Evolutionary conservation across 2,888 invertebrate species (phyloP).

Genomic region (Patella pellucida): DNA sequence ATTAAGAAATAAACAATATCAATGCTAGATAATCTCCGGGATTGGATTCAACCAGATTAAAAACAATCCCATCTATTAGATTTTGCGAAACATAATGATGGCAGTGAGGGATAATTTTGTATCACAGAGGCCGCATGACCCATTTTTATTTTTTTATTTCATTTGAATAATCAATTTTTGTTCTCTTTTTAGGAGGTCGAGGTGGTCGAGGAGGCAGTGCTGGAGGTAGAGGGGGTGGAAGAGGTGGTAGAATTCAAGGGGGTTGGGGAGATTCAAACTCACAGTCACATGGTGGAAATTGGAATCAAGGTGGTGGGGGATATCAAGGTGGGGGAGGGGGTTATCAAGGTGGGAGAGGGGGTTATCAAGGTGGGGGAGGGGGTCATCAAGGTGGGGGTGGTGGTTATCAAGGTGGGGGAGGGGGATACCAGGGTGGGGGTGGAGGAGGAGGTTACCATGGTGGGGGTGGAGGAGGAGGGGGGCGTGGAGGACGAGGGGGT

Average conservation of each 20-base stretch:
- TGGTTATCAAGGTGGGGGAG: constrained; percentile 33
- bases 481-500: constrained; percentile 37
- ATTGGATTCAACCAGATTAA: too few species aligned
- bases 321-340: constrained; percentile 50
- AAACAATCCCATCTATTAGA: too few species aligned
- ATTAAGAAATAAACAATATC: too few species aligned
- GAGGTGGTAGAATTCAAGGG: constrained; percentile 58
- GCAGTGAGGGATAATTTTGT: too few species aligned
- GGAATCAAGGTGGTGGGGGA: constrained; percentile 44
- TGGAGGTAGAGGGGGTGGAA: constrained; percentile 44
- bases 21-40: too few species aligned
- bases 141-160: too few species aligned
- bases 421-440: constrained; percentile 38
- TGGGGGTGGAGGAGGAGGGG: constrained; percentile 33
- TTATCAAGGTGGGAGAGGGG: constrained; percentile 38
- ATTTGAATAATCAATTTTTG: too few species aligned
- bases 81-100: too few species aligned
- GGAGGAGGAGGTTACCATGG: constrained; percentile 33
- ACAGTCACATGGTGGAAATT: constrained; percentile 55
- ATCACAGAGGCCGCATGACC: too few species aligned
- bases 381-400: constrained; percentile 34
- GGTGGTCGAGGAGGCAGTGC: constrained; percentile 48
- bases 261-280: constrained; percentile 54
- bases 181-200: constrained; percentile 53
- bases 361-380: constrained; percentile 32